These are phyloP conservation scores for Heterotis niloticus DNA, from an alignment of 2,113 vertebrate species.

Conservation along the genomic window DNA sequence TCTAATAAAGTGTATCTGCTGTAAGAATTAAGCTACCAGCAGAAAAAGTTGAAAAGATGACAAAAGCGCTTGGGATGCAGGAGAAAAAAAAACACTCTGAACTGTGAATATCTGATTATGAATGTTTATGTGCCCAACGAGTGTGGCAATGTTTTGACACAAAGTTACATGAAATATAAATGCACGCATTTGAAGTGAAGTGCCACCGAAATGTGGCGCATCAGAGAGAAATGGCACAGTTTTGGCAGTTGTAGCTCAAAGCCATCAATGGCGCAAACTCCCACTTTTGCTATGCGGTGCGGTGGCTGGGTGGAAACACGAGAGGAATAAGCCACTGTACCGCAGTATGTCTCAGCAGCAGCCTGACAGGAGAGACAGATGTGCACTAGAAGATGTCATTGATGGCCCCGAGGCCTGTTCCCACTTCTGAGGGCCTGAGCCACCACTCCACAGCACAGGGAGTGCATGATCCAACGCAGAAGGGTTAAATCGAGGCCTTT, in stretches of 20 bases:
- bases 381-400: slow-evolving; percentile 57
- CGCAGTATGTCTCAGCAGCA: slow-evolving; percentile 28
- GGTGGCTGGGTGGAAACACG: slow-evolving; percentile 11
- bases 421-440: slow-evolving; percentile 60
- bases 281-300: neutral
- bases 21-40: no score
- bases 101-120: neutral
- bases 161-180: neutral
- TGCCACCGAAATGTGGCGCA: no score
- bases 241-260: neutral
- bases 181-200: neutral
- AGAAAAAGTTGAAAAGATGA: neutral
- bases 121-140: neutral
- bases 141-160: neutral
- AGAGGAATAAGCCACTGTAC: slow-evolving; percentile 9
- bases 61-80: neutral
- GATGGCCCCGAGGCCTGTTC: slow-evolving; percentile 53
- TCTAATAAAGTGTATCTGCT: no score
- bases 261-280: neutral
- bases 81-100: neutral
- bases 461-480: slow-evolving; percentile 56
- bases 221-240: neutral
- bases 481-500: slow-evolving; percentile 68
- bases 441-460: slow-evolving; percentile 51
- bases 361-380: slow-evolving; percentile 55